These are phyloP conservation scores for Brachyhypopomus occidentalis DNA, from an alignment of 2,113 vertebrate species.

Conservation along the genomic window DNA sequence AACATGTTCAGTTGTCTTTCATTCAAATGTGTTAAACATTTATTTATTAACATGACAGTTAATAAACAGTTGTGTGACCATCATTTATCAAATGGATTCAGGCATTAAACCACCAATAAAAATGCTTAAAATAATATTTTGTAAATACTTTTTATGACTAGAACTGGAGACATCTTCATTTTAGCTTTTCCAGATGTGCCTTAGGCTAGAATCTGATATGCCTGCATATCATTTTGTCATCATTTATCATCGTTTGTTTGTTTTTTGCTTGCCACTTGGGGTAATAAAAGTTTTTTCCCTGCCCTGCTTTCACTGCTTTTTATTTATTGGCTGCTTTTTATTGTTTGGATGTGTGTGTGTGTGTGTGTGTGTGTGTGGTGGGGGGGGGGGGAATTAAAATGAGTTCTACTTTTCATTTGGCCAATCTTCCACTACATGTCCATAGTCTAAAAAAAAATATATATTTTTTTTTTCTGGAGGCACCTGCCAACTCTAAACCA, in stretches of 20 bases:
- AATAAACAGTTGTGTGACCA: not conserved
- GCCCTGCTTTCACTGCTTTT: slow-evolving; percentile 4
- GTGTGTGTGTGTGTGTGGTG: no score
- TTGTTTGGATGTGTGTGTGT: no score
- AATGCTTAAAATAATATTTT: slow-evolving; percentile 31
- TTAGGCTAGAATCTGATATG: slow-evolving; percentile 54
- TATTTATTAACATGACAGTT: not conserved
- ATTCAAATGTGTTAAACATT: not conserved
- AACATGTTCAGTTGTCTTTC: not conserved
- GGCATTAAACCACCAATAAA: not conserved
- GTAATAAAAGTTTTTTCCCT: slow-evolving; percentile 60
- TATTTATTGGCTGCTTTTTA: not conserved
- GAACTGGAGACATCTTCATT: slow-evolving; percentile 27
- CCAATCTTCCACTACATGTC: no score
- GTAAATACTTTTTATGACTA: slow-evolving; percentile 50
- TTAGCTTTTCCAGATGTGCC: slow-evolving; percentile 62
- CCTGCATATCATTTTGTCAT: not conserved
- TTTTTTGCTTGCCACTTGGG: slow-evolving; percentile 45
- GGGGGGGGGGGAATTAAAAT: no score
- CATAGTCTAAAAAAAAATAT: no score
- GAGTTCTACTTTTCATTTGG: no score
- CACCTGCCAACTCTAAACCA: no score
- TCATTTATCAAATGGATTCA: not conserved
- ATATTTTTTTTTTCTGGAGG: no score
- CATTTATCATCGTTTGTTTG: slow-evolving; percentile 37